Evolutionary conservation across 1,140 invertebrate species (phyloP), one percentile per base, ranked within the genome.

Genomic region (Nasonia longicornis): DNA sequence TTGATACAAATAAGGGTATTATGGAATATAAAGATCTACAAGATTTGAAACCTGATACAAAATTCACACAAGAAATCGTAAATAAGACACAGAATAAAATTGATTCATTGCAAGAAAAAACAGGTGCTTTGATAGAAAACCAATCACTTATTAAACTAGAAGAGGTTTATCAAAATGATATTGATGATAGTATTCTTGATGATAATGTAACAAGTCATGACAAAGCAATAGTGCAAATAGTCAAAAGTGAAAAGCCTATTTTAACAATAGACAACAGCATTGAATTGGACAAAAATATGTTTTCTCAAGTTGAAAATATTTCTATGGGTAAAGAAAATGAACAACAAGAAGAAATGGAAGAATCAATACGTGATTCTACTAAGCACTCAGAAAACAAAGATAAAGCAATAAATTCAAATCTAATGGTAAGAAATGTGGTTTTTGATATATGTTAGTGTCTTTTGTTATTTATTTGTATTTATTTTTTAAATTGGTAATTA

Each of bases 401-500:
- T n/a, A 29, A 8, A 66, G 2, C 31, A 0, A 52, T 45, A 22
- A 26, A 79, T 66, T 12, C 22, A 22, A 35, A 79, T 45, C 2
- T 66, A 20, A 3, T 64, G 70, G 78, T 79, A 79, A 79, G 20
- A 48, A 78, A 67, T 10, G 22, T 38, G 22, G 35, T 58, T 63
- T 52, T 58, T 22, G 16, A 26, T 77, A 42, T 48, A 7, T 35
- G 12, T 45, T 8, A 63, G 26, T 31, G 1, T 45, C 7, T 26
- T 26, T 72, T 73, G 12, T 22, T 38, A 71, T 26, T 52, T 2
- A 72, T 20, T 45, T 72, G 7, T 73, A 73, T 26, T 26, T 48
- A 29, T 6, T 26, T 73, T 73, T 38, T 6, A n/a, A 48, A 26
- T 42, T 48, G 42, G 20, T 26, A 48, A 52, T 52, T 16, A 80